Evolutionary conservation across 2,113 vertebrate species (phyloP).

Genomic region (Daubentonia madagascariensis): DNA sequence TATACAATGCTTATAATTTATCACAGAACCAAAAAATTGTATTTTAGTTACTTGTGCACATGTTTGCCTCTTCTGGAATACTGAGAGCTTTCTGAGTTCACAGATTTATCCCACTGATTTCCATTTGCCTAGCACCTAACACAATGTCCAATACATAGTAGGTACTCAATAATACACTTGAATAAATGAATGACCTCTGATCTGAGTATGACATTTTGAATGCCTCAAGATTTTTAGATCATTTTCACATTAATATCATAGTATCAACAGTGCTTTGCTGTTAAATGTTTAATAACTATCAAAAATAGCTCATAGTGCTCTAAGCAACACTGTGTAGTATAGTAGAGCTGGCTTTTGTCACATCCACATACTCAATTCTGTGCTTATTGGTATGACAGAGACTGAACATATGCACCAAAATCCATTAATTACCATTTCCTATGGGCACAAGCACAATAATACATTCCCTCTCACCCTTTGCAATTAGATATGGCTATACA

Average conservation of each 20-base stretch:
- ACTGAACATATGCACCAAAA: background rate
- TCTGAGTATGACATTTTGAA: background rate
- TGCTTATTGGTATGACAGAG: background rate
- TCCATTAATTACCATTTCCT: background rate
- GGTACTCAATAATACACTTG: background rate
- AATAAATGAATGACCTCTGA: background rate
- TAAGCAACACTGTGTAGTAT: background rate
- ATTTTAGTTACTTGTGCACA: background rate
- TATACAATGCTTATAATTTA: background rate
- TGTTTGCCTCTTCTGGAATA: background rate
- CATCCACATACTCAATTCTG: background rate
- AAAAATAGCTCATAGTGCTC: background rate
- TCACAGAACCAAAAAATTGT: background rate
- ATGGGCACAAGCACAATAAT: background rate
- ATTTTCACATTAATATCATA: background rate
- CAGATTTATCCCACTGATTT: background rate
- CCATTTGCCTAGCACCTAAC: background rate
- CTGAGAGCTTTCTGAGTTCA: background rate
- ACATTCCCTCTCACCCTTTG: background rate
- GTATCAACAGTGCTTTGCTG: background rate
- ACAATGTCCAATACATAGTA: background rate
- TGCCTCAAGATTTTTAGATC: background rate
- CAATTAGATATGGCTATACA: background rate
- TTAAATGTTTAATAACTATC: background rate
- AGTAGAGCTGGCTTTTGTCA: background rate